Evolutionary conservation across 2,888 invertebrate genomes (phyloP), one percentile per base, ranked within the genome.

Genomic region (Rhopalosiphum nymphaeae): DNA sequence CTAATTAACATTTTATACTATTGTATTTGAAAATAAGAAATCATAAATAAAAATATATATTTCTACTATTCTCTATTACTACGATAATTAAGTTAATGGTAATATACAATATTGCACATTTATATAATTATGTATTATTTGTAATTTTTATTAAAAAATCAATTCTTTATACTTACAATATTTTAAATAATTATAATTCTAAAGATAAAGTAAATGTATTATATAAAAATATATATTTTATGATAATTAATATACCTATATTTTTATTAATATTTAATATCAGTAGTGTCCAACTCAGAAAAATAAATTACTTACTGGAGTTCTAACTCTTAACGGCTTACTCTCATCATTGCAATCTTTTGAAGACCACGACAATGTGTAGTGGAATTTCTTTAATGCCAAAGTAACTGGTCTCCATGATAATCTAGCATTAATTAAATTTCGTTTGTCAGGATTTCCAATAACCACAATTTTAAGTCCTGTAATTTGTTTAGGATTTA

Each of bases 381-480:
- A 93, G n/a, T 46, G n/a, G 3, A 56, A 56, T 84, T 93, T 89
- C 4, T 93, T 93, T 25, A 46, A 9, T 13, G 84, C 36, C 93
- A 85, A 84, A 46, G 16, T 85, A 16, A 84, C 44, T 26, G 89
- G 93, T 57, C 46, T 84, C 93, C 93, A 93, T 2, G 93, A 93
- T 57, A 93, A 85, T 42, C 89, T 85, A 10, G 44, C 93, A 2
- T 84, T 84, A 42, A 93, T 84, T 36, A 78, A 57, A 89, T 93
- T 53, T 29, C n/a, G 57, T 13, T 53, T 89, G 46, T 93, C 46
- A 46, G n/a, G 26, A 57, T 46, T 42, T 26, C 84, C 56, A 25
- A 89, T 78, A 49, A 85, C 85, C 16, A 93, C 93, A 16, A 93
- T 29, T 93, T 93, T 93, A 11, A 93, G 16, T 29, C 49, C 93